Percentiles rank a stretch among this genome's conserved stretches.
Conservation (phyloP, 1,140 invertebrate genomes). For the Zaprionus capensis region DNA sequence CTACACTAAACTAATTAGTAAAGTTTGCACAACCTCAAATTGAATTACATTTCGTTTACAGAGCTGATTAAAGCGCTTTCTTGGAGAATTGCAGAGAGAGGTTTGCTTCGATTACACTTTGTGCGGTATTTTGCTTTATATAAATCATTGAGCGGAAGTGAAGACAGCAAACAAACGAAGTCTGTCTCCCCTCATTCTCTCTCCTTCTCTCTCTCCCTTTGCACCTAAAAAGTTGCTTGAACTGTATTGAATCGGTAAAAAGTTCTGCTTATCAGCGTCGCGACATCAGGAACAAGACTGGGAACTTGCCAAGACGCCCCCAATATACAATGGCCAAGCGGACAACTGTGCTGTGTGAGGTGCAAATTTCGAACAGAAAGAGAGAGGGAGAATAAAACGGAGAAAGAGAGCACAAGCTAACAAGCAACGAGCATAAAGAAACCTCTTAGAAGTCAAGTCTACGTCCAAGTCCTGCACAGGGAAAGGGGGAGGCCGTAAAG, state of each 20-base stretch:
- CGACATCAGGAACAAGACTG: conserved; percentile 43
- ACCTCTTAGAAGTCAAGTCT: conserved; percentile 55
- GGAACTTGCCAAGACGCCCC: conserved; percentile 22
- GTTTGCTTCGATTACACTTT: neutral
- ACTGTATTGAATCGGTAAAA: conserved; percentile 39
- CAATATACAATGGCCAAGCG: conserved; percentile 14
- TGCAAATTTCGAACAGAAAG: conserved; percentile 42
- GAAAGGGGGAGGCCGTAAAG: conserved; percentile 57
- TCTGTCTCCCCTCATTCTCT: conserved; percentile 1
- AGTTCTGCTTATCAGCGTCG: conserved; percentile 46
- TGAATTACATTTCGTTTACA: conserved; percentile 71
- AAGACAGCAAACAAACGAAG: conserved; percentile 18
- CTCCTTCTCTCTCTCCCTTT: neutral
- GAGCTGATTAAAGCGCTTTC: conserved; percentile 19
- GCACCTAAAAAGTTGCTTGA: conserved; percentile 23
- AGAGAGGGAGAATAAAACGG: neutral
- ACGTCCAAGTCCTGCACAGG: conserved; percentile 69
- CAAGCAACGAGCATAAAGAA: conserved; percentile 39
- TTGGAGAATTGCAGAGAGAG: neutral
- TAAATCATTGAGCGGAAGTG: conserved; percentile 46
- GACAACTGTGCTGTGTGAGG: conserved; percentile 39
- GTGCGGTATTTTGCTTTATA: conserved; percentile 6
- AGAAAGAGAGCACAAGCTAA: conserved; percentile 43
- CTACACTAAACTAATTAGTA: conserved; percentile 45
- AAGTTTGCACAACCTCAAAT: conserved; percentile 35